Evolutionary conservation across 2,797 vertebrate genomes (phyloP).

Genomic region (Crypturellus tataupa): DNA sequence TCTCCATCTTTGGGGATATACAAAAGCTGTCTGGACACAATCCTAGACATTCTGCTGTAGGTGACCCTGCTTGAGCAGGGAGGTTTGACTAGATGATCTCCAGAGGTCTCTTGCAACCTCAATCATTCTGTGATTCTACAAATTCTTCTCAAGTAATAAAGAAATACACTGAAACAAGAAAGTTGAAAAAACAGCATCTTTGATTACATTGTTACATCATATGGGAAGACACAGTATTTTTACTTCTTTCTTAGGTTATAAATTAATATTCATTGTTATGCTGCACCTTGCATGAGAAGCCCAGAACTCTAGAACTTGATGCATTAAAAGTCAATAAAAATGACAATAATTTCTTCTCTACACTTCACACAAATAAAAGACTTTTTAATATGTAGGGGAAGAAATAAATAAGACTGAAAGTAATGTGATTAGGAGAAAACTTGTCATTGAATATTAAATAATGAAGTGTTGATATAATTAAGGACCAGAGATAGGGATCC

Average conservation of each 20-base stretch:
- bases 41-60: too few relatives aligned
- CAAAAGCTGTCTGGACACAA: neutral
- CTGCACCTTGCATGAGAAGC: neutral
- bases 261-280: neutral
- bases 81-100: too few relatives aligned
- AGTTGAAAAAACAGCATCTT: conserved; percentile 1
- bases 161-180: neutral
- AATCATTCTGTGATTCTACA: too few relatives aligned
- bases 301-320: neutral
- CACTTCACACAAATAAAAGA: neutral
- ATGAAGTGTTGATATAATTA: conserved; percentile 62
- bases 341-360: conserved; percentile 2
- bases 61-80: too few relatives aligned
- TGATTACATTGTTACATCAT: neutral
- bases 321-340: conserved; percentile 28
- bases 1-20: neutral
- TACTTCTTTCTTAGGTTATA: neutral
- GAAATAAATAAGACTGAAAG: conserved; percentile 19
- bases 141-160: neutral
- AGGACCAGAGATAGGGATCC: conserved; percentile 44
- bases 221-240: neutral
- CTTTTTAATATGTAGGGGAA: conserved; percentile 33
- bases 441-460: conserved; percentile 70
- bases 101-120: too few relatives aligned
- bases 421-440: conserved; percentile 45